Base-by-base conservation (phyloP, 2,797 vertebrate genomes). In the Enteromius viviparus region DNA sequence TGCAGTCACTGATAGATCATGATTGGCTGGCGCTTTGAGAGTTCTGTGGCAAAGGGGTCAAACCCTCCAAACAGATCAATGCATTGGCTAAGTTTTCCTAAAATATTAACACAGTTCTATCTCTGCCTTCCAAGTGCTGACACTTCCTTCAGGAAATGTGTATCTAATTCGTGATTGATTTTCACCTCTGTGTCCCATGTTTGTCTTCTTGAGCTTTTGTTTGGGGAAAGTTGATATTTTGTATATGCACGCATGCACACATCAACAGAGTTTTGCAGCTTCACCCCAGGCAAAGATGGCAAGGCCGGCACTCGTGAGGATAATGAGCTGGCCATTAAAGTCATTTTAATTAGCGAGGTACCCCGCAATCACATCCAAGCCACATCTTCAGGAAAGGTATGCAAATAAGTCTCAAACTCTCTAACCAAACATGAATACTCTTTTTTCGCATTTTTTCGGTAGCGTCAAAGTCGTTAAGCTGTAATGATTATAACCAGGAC, bases 311-410 rank as follows among this genome's bases (percentile, higher is more conserved):
- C 76, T 84, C 81, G 19, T 81, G 81, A 78, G 78, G 76, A 86
- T 88, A 87, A 88, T 87, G 78, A 87, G 78, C 74, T 19, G 64
- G 75, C 83, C 81, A 87, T 88, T 88, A 87, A 85, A 85, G 78
- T 65, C n/a, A 32, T 86, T 85, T 88, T 82, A 87, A 87, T 88
- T 88, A 85, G 87, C 29, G 49, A 62, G 58, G 81, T 83, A 83
- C 84, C 84, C 85, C 60, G 47, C 60, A 19, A 76, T 77, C 37
- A 62, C 72, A 42, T 82, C 76, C 66, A 21, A 62, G 55, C 55
- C 79, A 84, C 76, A 76, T 85, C 47, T 76, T 71, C 78, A 65
- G 85, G 83, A 86, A 58, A 78, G 55, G 74, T 82, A 83, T 88
- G 83, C 83, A 84, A 85, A 88, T 87, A 76, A 68, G 37, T 40